Conservation (phyloP, 1,140 invertebrate genomes). For the Trypoxylus dichotomus region DNA sequence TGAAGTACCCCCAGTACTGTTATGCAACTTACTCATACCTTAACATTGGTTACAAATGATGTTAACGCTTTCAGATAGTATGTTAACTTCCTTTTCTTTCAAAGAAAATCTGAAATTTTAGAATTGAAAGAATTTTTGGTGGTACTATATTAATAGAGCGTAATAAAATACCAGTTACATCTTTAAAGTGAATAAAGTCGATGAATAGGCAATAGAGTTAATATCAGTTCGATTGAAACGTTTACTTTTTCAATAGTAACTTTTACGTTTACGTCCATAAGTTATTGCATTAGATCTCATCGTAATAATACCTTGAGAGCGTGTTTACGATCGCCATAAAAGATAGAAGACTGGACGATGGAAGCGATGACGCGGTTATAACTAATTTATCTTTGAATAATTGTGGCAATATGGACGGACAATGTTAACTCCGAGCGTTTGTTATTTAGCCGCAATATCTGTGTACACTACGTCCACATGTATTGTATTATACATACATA, state of each 20-base stretch:
- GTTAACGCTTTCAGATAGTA: too few relatives aligned
- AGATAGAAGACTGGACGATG: not conserved
- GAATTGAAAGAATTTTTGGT: too few relatives aligned
- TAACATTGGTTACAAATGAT: too few relatives aligned
- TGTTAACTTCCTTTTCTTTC: too few relatives aligned
- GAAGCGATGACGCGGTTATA: not conserved
- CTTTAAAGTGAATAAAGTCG: too few relatives aligned
- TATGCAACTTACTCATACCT: too few relatives aligned
- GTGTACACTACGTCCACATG: not conserved
- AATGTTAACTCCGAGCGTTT: not conserved
- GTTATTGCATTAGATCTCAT: constrained; percentile 1
- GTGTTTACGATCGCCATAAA: constrained; percentile 19
- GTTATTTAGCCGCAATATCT: not conserved
- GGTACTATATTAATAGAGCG: too few relatives aligned
- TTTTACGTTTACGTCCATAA: not conserved
- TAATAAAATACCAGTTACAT: too few relatives aligned
- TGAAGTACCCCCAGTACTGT: too few relatives aligned
- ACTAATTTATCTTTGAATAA: constrained; percentile 26
- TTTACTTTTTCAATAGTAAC: not conserved
- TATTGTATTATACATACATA: not conserved
- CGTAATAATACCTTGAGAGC: constrained; percentile 19
- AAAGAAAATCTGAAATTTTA: too few relatives aligned
- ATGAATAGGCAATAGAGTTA: too few relatives aligned
- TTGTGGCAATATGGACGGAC: constrained; percentile 8
- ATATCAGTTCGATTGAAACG: not conserved